Evolutionary conservation across 2,888 invertebrate genomes (phyloP), one percentile per base, ranked within the genome.

Genomic region (Ectemnius lituratus): DNA sequence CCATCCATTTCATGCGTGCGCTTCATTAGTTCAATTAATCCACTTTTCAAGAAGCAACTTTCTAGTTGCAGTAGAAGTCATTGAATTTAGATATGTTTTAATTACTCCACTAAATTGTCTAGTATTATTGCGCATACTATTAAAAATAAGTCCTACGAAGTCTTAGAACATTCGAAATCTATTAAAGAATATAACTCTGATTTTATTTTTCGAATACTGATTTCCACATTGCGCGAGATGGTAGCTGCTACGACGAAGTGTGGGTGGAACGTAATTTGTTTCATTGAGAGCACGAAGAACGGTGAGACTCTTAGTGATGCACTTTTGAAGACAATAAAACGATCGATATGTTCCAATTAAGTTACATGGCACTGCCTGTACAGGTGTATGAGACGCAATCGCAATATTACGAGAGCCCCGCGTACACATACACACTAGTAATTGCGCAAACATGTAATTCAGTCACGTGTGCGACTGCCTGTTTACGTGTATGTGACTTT

Each of bases 241-340:
- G 13, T 52, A 37, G 37, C 5, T 37, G 8, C 8, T 6, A 37
- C 8, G 37, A 37, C 5, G 37, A 37, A 8, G 37, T 37, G 37
- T 6, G 37, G 37, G 37, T 37, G 37, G 37, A 11, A 37, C 37
- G 37, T 23, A 23, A 23, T 23, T 23, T 3, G 23, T 23, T 23
- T 23, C 3, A 23, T 23, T 23, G 23, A 23, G 23, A 23, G 23
- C 23, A 3, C 23, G 23, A 23, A 2, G 23, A 3, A 23, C 23
- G 23, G 23, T 23, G 23, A 23, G 23, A 62, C 13, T 67, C 64
- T 68, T 28, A 68, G 59, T 60, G 37, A 76, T 66, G 70, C 70
- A 79, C 56, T 57, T 79, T 82, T 63, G 63, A 83, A 72, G 83
- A 83, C 83, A 82, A 82, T 82, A 83, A 82, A 82, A 71, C 65